Base-by-base conservation (phyloP, 2,888 invertebrate genomes). In the Sarcophaga carnaria region DNA sequence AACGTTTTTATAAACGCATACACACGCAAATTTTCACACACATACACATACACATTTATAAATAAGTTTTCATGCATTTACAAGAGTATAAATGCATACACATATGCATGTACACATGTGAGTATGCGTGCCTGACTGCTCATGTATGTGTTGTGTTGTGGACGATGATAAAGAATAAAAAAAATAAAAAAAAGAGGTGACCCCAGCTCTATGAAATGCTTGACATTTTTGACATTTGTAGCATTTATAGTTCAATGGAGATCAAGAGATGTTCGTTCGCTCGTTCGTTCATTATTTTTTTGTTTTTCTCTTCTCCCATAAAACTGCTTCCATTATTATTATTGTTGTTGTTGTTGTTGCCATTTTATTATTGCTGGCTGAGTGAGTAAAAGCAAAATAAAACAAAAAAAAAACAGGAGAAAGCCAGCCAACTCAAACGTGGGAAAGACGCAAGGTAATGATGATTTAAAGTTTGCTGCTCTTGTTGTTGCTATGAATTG, bases 211-310 rank as follows among this genome's bases (percentile, higher is more conserved):
- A 89, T 76, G 88, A 88, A 89, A 88, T 88, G 90, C 90, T 89
- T 90, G 90, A 90, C 91, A 91, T 90, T 89, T 91, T 88, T 91
- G 91, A 90, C 91, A 91, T 89, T 91, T 90, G 90, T 90, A 91
- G 89, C 90, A 90, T 91, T 90, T 90, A 91, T 90, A 90, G 91
- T 90, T 90, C 91, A 89, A 88, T 90, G 90, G 89, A 88, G 90
- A 89, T 89, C 88, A 89, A 88, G 88, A 88, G 84, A 83, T 87
- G 82, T 82, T 85, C 81, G 75, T 77, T 80, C 74, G 78, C 74
- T 70, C 81, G 79, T 72, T 80, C 78, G 75, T 79, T 70, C 77
- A 75, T 67, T 37, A 77, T 69, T 49, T 70, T 72, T 74, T 27
- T 59, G 11, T 60, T 37, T 60, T 60, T n/a, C 25, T 60, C 20